phyloP scores from a whole-genome alignment of 1,140 invertebrate genomes.

The Brachionus paranguensis region DNA sequence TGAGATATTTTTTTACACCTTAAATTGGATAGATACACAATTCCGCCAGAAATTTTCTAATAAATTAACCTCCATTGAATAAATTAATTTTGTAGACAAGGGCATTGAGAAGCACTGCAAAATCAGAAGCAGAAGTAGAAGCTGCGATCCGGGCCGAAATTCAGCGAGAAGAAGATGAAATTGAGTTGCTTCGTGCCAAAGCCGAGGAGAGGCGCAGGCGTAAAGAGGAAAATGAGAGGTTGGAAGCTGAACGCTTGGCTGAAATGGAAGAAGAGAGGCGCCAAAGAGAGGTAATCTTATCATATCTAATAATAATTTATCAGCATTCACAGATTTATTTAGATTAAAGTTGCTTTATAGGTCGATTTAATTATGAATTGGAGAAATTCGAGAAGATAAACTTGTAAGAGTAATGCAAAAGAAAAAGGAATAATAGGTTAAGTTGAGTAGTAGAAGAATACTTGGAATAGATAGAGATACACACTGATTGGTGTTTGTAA shows the following conservation, averaged over 20 bases:
- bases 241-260: background rate
- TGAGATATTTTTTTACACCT: background rate
- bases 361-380: background rate
- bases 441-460: background rate
- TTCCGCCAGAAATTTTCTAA: background rate
- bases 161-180: conserved; percentile 29
- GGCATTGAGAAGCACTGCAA: conserved; percentile 4
- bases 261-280: background rate
- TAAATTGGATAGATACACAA: background rate
- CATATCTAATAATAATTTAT: background rate
- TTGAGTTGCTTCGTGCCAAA: conserved; percentile 30
- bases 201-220: conserved; percentile 29
- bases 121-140: background rate
- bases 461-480: background rate
- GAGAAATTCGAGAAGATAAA: conserved; percentile 19
- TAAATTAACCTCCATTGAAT: background rate
- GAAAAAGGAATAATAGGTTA: conserved; percentile 34
- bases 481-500: background rate
- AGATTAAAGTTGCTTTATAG: background rate
- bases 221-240: background rate
- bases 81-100: background rate
- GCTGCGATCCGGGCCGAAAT: conserved; percentile 4
- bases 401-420: background rate
- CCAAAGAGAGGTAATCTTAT: conserved; percentile 15
- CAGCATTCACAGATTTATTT: background rate